Evolutionary conservation across 2,888 invertebrate genomes (phyloP).

Genomic region (Pinctada fucata): DNA sequence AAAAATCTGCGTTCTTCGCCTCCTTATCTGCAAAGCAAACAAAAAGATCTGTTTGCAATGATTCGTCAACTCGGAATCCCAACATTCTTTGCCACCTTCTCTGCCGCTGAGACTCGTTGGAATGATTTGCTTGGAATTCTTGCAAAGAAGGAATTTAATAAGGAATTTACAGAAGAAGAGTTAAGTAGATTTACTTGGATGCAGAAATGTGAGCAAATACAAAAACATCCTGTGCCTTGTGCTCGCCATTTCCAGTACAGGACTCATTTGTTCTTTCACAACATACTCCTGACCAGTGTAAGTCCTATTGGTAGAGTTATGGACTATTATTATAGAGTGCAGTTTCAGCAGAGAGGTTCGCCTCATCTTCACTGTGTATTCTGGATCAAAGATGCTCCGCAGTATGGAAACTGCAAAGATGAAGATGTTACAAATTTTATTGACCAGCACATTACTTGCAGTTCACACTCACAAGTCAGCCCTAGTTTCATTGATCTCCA

Average conservation of each 20-base stretch:
- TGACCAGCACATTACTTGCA: slow-evolving; percentile 3
- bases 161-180: not conserved
- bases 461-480: not conserved
- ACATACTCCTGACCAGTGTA: not conserved
- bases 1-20: slow-evolving; percentile 41
- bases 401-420: not conserved
- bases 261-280: slow-evolving; percentile 31
- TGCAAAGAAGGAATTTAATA: slow-evolving; percentile 16
- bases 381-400: slow-evolving; percentile 20
- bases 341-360: slow-evolving; percentile 43
- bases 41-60: slow-evolving; percentile 46
- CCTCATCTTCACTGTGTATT: slow-evolving; percentile 26
- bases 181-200: not conserved
- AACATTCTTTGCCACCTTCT: slow-evolving; percentile 42
- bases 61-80: slow-evolving; percentile 39
- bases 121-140: slow-evolving; percentile 34
- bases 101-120: slow-evolving; percentile 49
- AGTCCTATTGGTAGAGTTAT: slow-evolving; percentile 36
- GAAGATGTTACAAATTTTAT: slow-evolving; percentile 11
- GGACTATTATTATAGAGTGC: slow-evolving; percentile 45
- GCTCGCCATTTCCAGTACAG: slow-evolving; percentile 43
- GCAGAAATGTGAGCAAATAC: not conserved
- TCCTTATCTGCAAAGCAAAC: slow-evolving; percentile 37
- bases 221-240: slow-evolving; percentile 30
- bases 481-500: too few relatives aligned